Conservation (phyloP, 30 jellyfish, hydroid and myxozoan genomes). For the Pseudorhiza aurosa region DNA sequence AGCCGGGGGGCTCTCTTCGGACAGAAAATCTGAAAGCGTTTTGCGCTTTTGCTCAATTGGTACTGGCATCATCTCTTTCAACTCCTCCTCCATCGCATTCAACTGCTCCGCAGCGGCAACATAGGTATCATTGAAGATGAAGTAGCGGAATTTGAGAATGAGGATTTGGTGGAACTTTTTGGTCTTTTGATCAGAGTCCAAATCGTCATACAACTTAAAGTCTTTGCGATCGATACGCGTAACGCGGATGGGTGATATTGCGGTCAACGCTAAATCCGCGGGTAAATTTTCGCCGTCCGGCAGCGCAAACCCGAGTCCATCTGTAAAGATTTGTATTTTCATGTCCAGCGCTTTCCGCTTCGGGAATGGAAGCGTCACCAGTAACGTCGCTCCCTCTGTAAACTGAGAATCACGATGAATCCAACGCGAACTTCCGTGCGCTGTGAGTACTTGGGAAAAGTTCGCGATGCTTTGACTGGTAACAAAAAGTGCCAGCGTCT, state of each 20-base stretch:
- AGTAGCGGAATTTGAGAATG: slow-evolving; percentile 79
- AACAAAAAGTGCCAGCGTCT: slow-evolving; percentile 87
- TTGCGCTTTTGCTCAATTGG: slow-evolving; percentile 21
- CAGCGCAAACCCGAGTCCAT: slow-evolving; percentile 82
- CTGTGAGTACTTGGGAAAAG: slow-evolving; percentile 78
- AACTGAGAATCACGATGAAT: slow-evolving; percentile 85
- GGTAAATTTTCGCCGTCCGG: slow-evolving; percentile 96
- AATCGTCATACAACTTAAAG: slow-evolving; percentile 2
- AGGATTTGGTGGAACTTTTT: slow-evolving; percentile 57
- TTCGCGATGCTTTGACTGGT: slow-evolving; percentile 69
- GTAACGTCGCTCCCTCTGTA: slow-evolving; percentile 82
- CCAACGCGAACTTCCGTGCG: slow-evolving; percentile 99
- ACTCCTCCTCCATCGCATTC: slow-evolving; percentile 84
- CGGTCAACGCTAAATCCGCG: slow-evolving; percentile 92
- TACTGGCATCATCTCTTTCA: slow-evolving; percentile 87
- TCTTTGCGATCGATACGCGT: slow-evolving; percentile 59
- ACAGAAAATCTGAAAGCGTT: slow-evolving; percentile 5
- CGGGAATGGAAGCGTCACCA: slow-evolving; percentile 95
- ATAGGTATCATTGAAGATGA: slow-evolving; percentile 85
- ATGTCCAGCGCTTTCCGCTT: slow-evolving; percentile 95
- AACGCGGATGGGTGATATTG: slow-evolving; percentile 79
- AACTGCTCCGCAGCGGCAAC: slow-evolving; percentile 97
- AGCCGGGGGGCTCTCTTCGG: slow-evolving; percentile 13
- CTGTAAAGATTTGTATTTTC: slow-evolving; percentile 83
- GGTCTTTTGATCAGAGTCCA: slow-evolving; percentile 52